phyloP scores from a whole-genome alignment of 2,888 invertebrate species.

The Odontothrips loti region DNA sequence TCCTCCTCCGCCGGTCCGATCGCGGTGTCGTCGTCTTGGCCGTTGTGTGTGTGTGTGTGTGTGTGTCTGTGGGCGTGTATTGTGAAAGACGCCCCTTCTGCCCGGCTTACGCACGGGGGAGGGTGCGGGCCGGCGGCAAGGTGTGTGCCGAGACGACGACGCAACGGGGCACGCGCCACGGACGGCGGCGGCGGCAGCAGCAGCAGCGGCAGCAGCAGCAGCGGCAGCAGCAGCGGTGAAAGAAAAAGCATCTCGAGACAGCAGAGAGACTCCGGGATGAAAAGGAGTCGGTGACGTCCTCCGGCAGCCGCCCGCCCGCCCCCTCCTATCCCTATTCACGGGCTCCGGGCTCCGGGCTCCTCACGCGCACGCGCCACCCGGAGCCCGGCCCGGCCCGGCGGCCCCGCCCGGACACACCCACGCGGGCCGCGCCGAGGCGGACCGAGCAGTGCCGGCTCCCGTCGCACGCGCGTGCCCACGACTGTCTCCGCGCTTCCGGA shows the following conservation, averaged over 20 bases:
- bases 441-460: neutral
- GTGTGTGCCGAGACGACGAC: too few relatives aligned
- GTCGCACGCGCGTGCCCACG: neutral
- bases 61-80: too few relatives aligned
- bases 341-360: too few relatives aligned
- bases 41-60: too few relatives aligned
- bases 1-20: neutral
- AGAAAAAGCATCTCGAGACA: neutral
- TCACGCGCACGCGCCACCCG: neutral
- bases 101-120: neutral
- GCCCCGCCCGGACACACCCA: too few relatives aligned
- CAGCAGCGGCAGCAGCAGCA: too few relatives aligned
- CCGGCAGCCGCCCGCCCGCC: neutral
- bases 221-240: too few relatives aligned
- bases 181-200: neutral
- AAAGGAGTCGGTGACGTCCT: neutral
- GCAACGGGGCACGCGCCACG: neutral
- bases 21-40: too few relatives aligned
- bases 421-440: too few relatives aligned
- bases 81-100: too few relatives aligned
- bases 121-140: neutral
- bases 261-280: neutral
- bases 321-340: neutral
- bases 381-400: neutral
- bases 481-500: too few relatives aligned